phyloP scores from a whole-genome alignment of 2,888 invertebrate species.

The Yponomeuta cagnagella region DNA sequence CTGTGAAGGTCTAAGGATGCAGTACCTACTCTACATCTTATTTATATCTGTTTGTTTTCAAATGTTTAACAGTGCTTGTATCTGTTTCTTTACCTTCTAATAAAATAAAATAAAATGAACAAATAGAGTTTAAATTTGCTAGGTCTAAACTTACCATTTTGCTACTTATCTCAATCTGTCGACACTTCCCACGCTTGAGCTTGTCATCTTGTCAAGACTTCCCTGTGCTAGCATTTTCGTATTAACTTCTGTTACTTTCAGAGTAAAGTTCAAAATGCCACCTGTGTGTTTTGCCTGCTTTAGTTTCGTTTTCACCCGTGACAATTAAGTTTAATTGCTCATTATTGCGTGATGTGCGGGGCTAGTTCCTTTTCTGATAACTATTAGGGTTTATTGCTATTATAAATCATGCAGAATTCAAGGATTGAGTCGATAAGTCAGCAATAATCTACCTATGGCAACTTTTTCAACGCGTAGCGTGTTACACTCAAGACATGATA shows the following conservation, averaged over 20 bases:
- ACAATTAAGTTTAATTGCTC: background rate
- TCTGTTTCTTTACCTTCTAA: too few species aligned
- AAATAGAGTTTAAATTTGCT: background rate
- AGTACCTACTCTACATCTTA: too few species aligned
- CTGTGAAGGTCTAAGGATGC: too few species aligned
- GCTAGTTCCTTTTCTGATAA: background rate
- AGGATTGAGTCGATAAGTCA: too few species aligned
- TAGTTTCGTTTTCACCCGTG: slow-evolving; percentile 1
- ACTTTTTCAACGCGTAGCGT: too few species aligned
- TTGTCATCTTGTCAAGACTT: slow-evolving; percentile 6
- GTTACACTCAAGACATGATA: too few species aligned
- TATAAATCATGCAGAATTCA: too few species aligned
- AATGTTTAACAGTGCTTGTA: too few species aligned
- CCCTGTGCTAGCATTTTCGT: background rate
- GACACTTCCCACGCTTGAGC: background rate
- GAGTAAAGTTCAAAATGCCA: background rate
- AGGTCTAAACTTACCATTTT: background rate
- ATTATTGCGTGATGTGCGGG: background rate
- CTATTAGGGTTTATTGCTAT: too few species aligned
- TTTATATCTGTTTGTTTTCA: too few species aligned
- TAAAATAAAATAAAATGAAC: too few species aligned
- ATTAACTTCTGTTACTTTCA: background rate
- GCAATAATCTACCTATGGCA: too few species aligned
- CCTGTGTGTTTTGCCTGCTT: background rate
- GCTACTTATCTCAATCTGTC: background rate